These are phyloP conservation scores for Solenopsis invicta DNA, from an alignment of 1,140 invertebrate genomes.

Conservation along the genomic window DNA sequence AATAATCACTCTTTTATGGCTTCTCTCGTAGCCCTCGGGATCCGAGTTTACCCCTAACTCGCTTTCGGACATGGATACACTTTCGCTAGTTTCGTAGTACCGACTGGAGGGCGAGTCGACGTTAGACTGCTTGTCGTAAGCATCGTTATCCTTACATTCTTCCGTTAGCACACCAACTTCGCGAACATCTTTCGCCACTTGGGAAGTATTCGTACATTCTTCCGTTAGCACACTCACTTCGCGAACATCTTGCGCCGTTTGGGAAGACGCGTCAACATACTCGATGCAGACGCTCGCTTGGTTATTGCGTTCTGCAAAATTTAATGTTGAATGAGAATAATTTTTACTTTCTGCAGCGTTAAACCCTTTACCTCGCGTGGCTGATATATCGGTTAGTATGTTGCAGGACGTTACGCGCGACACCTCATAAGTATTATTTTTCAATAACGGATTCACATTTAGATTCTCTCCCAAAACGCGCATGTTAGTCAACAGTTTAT, in stretches of 20 bases:
- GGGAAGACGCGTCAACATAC: conserved; percentile 23
- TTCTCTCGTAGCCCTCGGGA: conserved; percentile 33
- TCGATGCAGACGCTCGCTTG: conserved; percentile 9
- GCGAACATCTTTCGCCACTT: not conserved
- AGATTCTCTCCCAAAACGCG: not conserved
- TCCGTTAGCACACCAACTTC: conserved; percentile 50
- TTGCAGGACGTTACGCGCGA: conserved; percentile 39
- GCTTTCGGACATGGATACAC: conserved; percentile 42
- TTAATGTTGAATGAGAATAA: not conserved
- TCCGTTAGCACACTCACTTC: conserved; percentile 49
- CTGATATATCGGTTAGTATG: conserved; percentile 1
- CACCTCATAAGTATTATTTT: conserved; percentile 32
- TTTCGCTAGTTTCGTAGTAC: conserved; percentile 54
- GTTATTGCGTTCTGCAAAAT: conserved; percentile 22
- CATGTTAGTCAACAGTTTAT: not conserved
- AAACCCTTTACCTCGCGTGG: conserved; percentile 7
- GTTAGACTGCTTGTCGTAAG: not conserved
- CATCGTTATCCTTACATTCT: conserved; percentile 23
- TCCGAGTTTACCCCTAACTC: conserved; percentile 56
- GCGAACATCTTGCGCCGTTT: not conserved
- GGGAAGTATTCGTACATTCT: conserved; percentile 20
- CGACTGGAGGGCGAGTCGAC: conserved; percentile 45
- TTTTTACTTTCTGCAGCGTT: not conserved
- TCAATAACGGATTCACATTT: not conserved
- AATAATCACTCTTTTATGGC: conserved; percentile 73